Evolutionary conservation across 1,140 invertebrate species (phyloP), one percentile per base, ranked within the genome.

Genomic region (Ditylenchus dipsaci): DNA sequence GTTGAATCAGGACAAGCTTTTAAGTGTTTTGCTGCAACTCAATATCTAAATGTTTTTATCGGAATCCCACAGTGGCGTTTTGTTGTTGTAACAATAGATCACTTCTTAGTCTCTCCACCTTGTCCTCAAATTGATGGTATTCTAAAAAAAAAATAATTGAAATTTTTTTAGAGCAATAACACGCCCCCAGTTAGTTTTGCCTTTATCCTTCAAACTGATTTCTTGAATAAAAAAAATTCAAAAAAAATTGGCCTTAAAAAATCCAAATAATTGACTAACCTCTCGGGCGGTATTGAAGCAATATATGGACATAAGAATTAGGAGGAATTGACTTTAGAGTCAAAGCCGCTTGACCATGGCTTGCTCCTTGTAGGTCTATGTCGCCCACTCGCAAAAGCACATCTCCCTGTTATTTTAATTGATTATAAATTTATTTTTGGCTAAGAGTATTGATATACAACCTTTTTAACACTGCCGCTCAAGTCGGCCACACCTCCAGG

Each of bases 291-390:
- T 74, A 78, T 53, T 78, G 75, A 23, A 76, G 17, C 8, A 63
- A 19, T 29, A 76, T 38, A 17, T 74, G 47, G n/a, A 78, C 75
- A 56, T 71, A 65, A 1, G 61, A 30, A 7, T 63, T 43, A 5
- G 56, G 77, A 3, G 76, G 68, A 47, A 75, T 74, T 29, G 73
- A 42, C 90, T 97, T 97, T 63, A 98, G 88, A 27, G 92, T 91
- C 80, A 90, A 90, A 33, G 94, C 95, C 27, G 95, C 95, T 82
- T 95, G 91, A 85, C 96, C 93, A 84, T 98, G 95, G 38, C 92
- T 96, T 33, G 94, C 95, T 82, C 88, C 88, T 76, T 88, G 87
- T 58, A 97, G 87, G 84, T 93, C 91, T 43, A 89, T 87, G 69
- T 90, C 90, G 85, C 96, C 82, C 0, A 82, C 80, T 58, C 69